phyloP scores from a whole-genome alignment of 2,888 invertebrate species.

The Capitulum mitella region DNA sequence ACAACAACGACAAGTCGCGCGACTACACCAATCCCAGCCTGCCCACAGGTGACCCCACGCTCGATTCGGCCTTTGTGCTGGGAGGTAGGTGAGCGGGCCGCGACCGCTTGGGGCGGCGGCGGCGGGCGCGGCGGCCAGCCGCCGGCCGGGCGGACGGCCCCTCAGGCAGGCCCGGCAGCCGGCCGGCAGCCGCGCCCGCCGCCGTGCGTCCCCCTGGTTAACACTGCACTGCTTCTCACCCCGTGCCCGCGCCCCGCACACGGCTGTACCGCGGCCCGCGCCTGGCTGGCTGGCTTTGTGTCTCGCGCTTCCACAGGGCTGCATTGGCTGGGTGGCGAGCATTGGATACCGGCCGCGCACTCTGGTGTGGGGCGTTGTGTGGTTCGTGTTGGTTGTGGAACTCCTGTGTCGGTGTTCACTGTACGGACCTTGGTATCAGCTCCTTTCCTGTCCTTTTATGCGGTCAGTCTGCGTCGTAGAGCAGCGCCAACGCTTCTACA shows the following conservation, averaged over 20 bases:
- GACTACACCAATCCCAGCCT: slow-evolving; percentile 98
- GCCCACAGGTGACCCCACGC: slow-evolving; percentile 79
- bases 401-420: too few relatives aligned
- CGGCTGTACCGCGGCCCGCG: not conserved
- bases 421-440: too few relatives aligned
- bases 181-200: slow-evolving; percentile 31
- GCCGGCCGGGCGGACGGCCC: slow-evolving; percentile 14
- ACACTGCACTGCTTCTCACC: slow-evolving; percentile 26
- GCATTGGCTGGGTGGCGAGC: too few relatives aligned
- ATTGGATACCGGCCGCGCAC: too few relatives aligned
- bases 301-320: too few relatives aligned
- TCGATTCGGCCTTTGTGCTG: slow-evolving; percentile 47
- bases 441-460: too few relatives aligned
- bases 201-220: slow-evolving; percentile 29
- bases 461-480: too few relatives aligned
- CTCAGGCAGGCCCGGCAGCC: slow-evolving; percentile 30
- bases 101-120: slow-evolving; percentile 3
- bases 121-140: not conserved
- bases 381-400: too few relatives aligned
- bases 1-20: slow-evolving; percentile 99
- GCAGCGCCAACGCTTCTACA: too few relatives aligned
- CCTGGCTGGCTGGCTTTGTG: not conserved
- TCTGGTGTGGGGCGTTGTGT: too few relatives aligned
- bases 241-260: too few relatives aligned
- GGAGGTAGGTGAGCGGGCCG: slow-evolving; percentile 34